Base-by-base conservation (phyloP, 2,888 invertebrate species). In the Drosophila demipolita region DNA sequence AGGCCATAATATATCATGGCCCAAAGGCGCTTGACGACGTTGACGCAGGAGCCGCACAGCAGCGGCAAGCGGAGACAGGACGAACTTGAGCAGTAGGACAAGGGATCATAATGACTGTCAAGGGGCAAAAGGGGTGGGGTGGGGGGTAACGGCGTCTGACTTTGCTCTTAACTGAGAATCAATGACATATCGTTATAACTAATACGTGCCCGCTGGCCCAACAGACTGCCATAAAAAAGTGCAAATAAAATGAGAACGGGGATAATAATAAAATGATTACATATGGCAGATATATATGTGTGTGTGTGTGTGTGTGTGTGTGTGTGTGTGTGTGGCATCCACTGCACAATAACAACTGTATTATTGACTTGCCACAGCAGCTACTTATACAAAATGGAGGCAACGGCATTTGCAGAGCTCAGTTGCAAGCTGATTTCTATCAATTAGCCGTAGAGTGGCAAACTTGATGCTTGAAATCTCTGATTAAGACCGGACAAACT, bases 111-210 rank as follows among this genome's bases (percentile, higher is more conserved):
- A 83, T 83, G 88, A 77, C 80, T 74, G 88, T 73, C 85, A 69
- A 65, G 88, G 88, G 86, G 70, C 58, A 20, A 32, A 40, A 6
- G n/a, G 33, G 29, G 29, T 0, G 6, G 5, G 0, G 29, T 5
- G 6, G 29, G 6, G 6, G 29, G 6, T 0, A 29, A 29, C 29
- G 5, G 45, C 38, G 58, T 38, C 66, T 58, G 74, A 29, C 29
- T 74, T 73, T 62, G 73, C 72, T 45, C 73, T 82, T 83, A 89
- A 85, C 87, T 73, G 78, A 69, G 82, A 83, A 90, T 88, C 89
- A 90, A 90, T 90, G 89, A 84, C 90, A 88, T 83, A 88, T 89
- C 87, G 78, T 87, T 89, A 82, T 74, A 78, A 73, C 78, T 80
- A 86, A 83, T 87, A 76, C 80, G 85, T 85, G 87, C 84, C 84